These are phyloP conservation scores for Amphipoea lucens DNA, from an alignment of 2,888 invertebrate species.

Conservation along the genomic window DNA sequence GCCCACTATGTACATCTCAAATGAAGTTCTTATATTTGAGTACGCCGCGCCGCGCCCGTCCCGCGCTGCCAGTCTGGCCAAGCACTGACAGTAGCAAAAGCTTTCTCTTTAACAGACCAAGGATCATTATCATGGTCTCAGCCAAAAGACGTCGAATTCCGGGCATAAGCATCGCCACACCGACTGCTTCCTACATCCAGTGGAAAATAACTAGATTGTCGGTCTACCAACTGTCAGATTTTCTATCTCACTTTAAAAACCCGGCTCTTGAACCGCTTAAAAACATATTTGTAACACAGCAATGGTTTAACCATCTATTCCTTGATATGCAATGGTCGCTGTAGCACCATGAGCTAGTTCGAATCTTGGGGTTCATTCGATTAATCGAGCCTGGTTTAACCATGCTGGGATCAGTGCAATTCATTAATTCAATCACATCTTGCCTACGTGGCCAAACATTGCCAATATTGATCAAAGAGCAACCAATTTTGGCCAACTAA, in stretches of 20 bases:
- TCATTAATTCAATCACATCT: too few relatives aligned
- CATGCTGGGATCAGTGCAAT: too few relatives aligned
- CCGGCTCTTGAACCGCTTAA: too few relatives aligned
- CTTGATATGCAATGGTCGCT: too few relatives aligned
- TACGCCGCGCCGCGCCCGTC: too few relatives aligned
- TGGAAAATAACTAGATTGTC: neutral
- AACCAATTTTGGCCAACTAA: slow-evolving; percentile 7
- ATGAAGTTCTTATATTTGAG: too few relatives aligned
- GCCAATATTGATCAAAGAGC: neutral
- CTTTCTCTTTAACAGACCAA: neutral
- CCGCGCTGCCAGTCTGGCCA: too few relatives aligned
- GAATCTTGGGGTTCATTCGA: too few relatives aligned
- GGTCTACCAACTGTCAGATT: neutral
- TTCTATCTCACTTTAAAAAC: neutral
- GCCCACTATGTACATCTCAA: too few relatives aligned
- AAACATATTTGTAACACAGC: neutral
- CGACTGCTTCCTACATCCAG: neutral
- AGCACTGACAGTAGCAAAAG: neutral
- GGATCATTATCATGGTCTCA: neutral
- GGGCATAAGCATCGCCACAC: neutral
- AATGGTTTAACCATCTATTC: too few relatives aligned
- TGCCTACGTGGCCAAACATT: neutral
- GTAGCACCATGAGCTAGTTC: too few relatives aligned
- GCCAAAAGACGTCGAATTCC: neutral
- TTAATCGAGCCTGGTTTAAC: too few relatives aligned